Evolutionary conservation across 2,113 vertebrate species (phyloP).

Genomic region (Cheilinus undulatus): DNA sequence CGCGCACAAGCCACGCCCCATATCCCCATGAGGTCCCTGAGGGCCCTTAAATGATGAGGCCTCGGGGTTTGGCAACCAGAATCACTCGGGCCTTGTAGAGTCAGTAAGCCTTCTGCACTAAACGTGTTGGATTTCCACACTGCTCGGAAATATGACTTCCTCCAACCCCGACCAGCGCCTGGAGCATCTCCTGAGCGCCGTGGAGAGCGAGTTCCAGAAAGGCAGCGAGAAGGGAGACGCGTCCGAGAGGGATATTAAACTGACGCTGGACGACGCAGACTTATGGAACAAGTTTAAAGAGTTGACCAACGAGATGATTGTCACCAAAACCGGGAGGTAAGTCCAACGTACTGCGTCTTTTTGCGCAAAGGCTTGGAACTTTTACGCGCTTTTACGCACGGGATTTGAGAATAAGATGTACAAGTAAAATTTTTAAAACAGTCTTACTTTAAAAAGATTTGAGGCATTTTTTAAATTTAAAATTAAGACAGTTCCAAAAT

Average conservation of each 20-base stretch:
- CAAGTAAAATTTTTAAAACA: neutral
- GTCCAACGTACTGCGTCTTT: neutral
- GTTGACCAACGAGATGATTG: conserved; percentile 88
- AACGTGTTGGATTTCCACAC: conserved; percentile 18
- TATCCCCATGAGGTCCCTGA: conserved; percentile 73
- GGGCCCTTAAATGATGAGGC: conserved; percentile 79
- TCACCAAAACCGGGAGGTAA: conserved; percentile 87
- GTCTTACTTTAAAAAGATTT: neutral
- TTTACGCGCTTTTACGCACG: conserved; percentile 36
- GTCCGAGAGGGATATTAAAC: conserved; percentile 85
- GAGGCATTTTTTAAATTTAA: neutral
- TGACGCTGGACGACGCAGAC: conserved; percentile 84
- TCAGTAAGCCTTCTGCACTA: neutral
- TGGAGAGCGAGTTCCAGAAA: conserved; percentile 86
- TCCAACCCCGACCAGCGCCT: conserved; percentile 82
- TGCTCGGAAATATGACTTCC: conserved; percentile 79
- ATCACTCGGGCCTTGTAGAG: conserved; percentile 24
- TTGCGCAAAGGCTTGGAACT: neutral
- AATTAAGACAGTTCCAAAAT: neutral
- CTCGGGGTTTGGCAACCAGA: conserved; percentile 6
- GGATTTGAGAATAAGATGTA: rapidly evolving
- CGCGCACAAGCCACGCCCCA: conserved; percentile 58
- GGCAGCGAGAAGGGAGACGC: conserved; percentile 86
- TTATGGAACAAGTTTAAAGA: conserved; percentile 87
- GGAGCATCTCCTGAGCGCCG: conserved; percentile 87